phyloP scores from a whole-genome alignment of 2,113 vertebrate genomes.

The Steatornis caripensis region DNA sequence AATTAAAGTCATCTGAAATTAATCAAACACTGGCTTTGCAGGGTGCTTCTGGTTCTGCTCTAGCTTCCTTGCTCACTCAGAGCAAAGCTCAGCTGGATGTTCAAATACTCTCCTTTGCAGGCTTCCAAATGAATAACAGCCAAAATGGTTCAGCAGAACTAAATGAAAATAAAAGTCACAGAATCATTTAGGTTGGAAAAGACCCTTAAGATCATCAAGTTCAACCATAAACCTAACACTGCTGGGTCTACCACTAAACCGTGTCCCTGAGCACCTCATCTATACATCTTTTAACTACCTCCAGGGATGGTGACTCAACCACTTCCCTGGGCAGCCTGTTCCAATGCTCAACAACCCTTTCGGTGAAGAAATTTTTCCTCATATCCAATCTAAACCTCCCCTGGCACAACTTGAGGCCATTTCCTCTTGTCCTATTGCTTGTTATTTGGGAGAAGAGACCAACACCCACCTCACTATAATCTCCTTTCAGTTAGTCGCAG shows the following conservation, averaged over 20 bases:
- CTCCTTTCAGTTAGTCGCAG: not conserved
- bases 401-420: not conserved
- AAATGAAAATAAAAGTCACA: not conserved
- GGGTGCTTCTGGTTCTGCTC: not conserved
- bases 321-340: not conserved
- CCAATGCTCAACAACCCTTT: not conserved
- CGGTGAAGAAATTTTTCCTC: not conserved
- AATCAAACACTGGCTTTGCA: not conserved
- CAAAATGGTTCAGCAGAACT: not conserved
- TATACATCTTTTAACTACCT: not conserved
- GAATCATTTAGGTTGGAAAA: not conserved
- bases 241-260: not conserved
- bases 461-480: fast-evolving
- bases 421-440: not conserved
- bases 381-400: not conserved
- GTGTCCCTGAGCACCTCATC: not conserved
- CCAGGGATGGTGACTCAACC: not conserved
- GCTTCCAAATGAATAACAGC: not conserved
- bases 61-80: not conserved
- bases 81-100: not conserved
- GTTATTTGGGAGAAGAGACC: not conserved
- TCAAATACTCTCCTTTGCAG: not conserved
- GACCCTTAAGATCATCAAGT: not conserved
- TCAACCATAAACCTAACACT: not conserved
- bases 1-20: conserved; percentile 8